Percentiles rank a stretch among this genome's conserved stretches.
Conservation (phyloP, 2,113 vertebrate species). For the Bagarius yarrelli region DNA sequence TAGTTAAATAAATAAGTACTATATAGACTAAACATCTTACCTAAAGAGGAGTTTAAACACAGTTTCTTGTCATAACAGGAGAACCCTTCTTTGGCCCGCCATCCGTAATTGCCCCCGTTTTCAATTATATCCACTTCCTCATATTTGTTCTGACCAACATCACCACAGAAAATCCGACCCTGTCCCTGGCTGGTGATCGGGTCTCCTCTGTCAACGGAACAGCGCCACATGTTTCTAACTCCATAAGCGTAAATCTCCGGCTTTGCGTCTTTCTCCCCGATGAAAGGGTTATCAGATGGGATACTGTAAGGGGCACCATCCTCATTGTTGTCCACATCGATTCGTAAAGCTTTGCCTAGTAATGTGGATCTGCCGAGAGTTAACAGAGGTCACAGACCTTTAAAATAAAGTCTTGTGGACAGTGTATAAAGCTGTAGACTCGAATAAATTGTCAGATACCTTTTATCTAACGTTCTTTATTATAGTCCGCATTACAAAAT, state of each 20-base stretch:
- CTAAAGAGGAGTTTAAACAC: conserved; percentile 75
- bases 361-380: conserved; percentile 67
- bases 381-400: neutral
- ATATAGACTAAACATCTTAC: conserved; percentile 56
- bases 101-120: conserved; percentile 79
- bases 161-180: conserved; percentile 77
- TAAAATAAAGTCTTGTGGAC: neutral
- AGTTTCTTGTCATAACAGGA: conserved; percentile 77
- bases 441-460: neutral
- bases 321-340: conserved; percentile 72
- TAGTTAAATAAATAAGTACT: neutral
- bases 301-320: conserved; percentile 71
- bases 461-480: neutral
- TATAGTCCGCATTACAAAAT: neutral
- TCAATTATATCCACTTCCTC: conserved; percentile 78
- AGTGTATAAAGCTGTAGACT: neutral
- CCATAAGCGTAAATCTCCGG: conserved; percentile 79
- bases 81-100: conserved; percentile 81
- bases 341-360: conserved; percentile 76
- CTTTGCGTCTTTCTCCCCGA: conserved; percentile 61
- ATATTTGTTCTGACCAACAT: conserved; percentile 80
- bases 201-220: conserved; percentile 78
- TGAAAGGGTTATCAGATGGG: conserved; percentile 77
- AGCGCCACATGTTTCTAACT: conserved; percentile 82
- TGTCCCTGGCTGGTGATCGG: conserved; percentile 59